Base-by-base conservation (phyloP, 2,888 invertebrate genomes). In the Catocala nupta region DNA sequence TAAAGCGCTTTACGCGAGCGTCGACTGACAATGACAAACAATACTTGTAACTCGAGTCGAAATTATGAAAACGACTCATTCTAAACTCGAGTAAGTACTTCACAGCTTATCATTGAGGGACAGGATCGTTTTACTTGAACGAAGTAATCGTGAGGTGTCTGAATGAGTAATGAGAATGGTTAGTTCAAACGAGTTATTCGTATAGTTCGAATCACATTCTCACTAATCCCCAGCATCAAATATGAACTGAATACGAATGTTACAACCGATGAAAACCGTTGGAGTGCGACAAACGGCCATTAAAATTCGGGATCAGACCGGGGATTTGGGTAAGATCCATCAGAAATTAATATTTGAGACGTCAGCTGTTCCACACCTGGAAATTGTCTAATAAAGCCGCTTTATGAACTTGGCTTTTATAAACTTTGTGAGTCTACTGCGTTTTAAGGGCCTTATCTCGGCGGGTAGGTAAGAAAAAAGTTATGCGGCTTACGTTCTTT, bases 331-430 rank as follows among this genome's bases (percentile, higher is more conserved):
- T 74, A 75, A 80, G 80, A 88, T 87, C 86, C 89, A 88, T 89
- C 84, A 89, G 84, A 89, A 88, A 91, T 90, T 91, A 91, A 91
- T 90, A 91, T 88, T 86, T 68, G 80, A 84, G 84, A 81, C 88
- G 90, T 84, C 92, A 90, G 90, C 87, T 90, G 90, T 77, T 87
- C 83, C 81, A 84, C 89, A 91, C 90, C 91, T 90, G 90, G 84
- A 86, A 87, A 88, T 89, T 84, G 82, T 82, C 87, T 89, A 90
- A 91, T 91, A 91, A 90, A 90, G 89, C 84, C 84, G 86, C 84
- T 87, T 91, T 90, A 90, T 90, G 85, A 91, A 89, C 88, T 90
- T 87, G 73, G 85, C 87, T 89, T 88, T 90, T 86, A 88, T 84
- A 90, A 90, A 90, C 80, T 88, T 88, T 86, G 80, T 75, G 68